These are phyloP conservation scores for Agriopis marginaria DNA, from an alignment of 2,888 invertebrate genomes.

Conservation along the genomic window DNA sequence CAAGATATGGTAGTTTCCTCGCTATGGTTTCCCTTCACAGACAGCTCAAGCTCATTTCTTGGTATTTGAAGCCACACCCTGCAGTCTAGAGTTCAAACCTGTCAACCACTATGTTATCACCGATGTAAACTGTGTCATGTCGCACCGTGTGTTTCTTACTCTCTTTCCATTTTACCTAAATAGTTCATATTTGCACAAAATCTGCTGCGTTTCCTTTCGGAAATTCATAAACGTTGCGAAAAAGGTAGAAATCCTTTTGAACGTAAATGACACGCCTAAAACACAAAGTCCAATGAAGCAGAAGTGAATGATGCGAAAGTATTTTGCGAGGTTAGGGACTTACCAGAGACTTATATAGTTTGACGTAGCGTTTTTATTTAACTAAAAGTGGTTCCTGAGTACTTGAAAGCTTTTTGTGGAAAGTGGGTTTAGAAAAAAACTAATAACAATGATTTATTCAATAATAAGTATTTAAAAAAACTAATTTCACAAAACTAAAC, in stretches of 20 bases:
- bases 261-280: slow-evolving; percentile 58
- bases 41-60: too few relatives aligned
- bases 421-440: too few relatives aligned
- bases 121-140: too few relatives aligned
- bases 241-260: slow-evolving; percentile 51
- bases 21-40: too few relatives aligned
- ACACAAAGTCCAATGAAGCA: slow-evolving; percentile 60
- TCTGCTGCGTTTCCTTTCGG: slow-evolving; percentile 17
- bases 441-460: too few relatives aligned
- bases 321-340: slow-evolving; percentile 49
- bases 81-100: too few relatives aligned
- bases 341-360: slow-evolving; percentile 47
- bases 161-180: background rate
- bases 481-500: too few relatives aligned
- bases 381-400: background rate
- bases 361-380: slow-evolving; percentile 43
- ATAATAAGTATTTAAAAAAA: too few relatives aligned
- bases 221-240: slow-evolving; percentile 24
- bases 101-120: too few relatives aligned
- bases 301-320: slow-evolving; percentile 60
- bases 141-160: background rate
- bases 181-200: slow-evolving; percentile 3
- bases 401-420: too few relatives aligned
- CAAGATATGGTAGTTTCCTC: too few relatives aligned
- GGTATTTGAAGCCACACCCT: too few relatives aligned